Conservation (phyloP, 2,113 vertebrate genomes). For the Mungos mungo region DNA sequence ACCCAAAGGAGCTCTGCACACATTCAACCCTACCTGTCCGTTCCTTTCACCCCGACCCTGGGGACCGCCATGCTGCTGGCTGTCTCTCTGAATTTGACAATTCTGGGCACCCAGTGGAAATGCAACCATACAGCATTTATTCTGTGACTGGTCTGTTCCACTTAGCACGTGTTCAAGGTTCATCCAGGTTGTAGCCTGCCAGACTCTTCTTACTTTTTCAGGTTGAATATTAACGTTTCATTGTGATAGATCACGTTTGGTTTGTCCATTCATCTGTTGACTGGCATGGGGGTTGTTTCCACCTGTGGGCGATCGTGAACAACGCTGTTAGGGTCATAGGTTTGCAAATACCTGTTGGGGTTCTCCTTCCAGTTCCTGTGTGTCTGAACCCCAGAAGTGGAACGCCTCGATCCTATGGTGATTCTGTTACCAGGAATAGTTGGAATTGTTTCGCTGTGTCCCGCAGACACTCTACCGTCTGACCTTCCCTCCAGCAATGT, state of each 20-base stretch:
- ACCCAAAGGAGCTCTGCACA: neutral
- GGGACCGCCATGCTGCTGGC: too few relatives aligned
- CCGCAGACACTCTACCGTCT: neutral
- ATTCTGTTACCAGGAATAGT: neutral
- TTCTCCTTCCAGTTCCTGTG: neutral
- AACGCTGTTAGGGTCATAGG: neutral
- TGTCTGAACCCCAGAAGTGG: neutral
- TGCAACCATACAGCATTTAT: accelerated
- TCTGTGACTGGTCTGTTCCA: neutral
- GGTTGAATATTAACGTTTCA: neutral
- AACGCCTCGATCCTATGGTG: neutral
- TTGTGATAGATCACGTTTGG: accelerated
- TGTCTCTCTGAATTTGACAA: too few relatives aligned
- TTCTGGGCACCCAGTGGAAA: accelerated
- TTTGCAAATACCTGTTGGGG: neutral
- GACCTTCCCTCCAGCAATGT: neutral
- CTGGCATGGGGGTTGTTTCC: neutral
- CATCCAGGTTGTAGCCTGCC: accelerated
- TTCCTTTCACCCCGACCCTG: too few relatives aligned
- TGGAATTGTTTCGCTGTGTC: neutral
- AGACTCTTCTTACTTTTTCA: neutral
- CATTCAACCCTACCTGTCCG: too few relatives aligned
- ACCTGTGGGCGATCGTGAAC: too few relatives aligned
- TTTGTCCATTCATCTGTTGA: too few relatives aligned
- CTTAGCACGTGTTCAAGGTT: neutral